Conservation (phyloP, 2,888 invertebrate genomes). For the Ornithoptera alexandrae region DNA sequence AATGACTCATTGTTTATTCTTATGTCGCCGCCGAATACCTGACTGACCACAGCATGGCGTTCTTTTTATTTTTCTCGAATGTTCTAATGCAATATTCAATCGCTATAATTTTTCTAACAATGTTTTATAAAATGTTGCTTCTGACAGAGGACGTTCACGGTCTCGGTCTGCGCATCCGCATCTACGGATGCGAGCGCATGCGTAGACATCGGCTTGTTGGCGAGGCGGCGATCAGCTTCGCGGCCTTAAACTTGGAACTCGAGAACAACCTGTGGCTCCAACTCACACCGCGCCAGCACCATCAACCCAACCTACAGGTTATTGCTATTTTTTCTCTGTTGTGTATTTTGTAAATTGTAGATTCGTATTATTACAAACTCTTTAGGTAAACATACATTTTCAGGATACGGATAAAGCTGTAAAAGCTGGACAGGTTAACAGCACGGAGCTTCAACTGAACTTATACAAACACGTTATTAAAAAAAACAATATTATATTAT, state of each 20-base stretch:
- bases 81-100: no score
- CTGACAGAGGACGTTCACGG: conserved; percentile 92
- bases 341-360: no score
- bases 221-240: conserved; percentile 93
- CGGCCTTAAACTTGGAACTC: conserved; percentile 92
- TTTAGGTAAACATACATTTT: no score
- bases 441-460: neutral
- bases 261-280: conserved; percentile 95
- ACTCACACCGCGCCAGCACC: conserved; percentile 84
- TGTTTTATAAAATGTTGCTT: neutral
- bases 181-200: conserved; percentile 96
- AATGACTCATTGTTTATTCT: no score
- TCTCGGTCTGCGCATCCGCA: conserved; percentile 92
- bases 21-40: no score
- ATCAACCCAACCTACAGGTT: conserved; percentile 59
- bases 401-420: neutral
- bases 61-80: no score
- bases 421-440: neutral
- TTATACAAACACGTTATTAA: no score
- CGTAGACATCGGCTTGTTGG: conserved; percentile 94
- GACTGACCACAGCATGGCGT: no score
- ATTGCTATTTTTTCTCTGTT: neutral
- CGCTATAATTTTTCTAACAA: no score
- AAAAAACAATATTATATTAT: no score
- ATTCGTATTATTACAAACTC: no score